phyloP scores from a whole-genome alignment of 2,797 vertebrate species.

The Muscicapa comitata region DNA sequence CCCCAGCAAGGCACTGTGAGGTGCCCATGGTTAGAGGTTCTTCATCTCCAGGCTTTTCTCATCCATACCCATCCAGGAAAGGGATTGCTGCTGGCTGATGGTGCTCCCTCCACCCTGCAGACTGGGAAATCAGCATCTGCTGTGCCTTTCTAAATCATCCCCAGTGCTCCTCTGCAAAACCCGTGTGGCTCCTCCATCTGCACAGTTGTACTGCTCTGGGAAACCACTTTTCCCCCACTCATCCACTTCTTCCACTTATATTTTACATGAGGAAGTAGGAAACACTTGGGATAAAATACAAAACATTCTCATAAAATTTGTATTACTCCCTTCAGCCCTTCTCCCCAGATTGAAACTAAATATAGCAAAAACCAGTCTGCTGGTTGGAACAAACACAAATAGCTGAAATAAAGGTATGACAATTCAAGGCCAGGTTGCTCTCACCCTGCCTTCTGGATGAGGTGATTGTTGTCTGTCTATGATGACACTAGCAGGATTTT shows the following conservation, averaged over 20 bases:
- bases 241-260: neutral
- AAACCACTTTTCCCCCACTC: neutral
- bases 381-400: neutral
- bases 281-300: neutral
- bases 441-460: neutral
- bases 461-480: neutral
- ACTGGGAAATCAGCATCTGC: neutral
- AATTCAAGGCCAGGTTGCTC: neutral
- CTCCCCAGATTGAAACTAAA: neutral
- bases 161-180: neutral
- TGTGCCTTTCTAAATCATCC: neutral
- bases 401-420: neutral
- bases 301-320: neutral
- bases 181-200: neutral
- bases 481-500: slow-evolving; percentile 2
- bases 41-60: neutral
- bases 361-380: neutral
- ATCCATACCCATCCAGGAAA: neutral
- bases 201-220: neutral
- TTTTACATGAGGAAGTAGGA: neutral
- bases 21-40: fast-evolving
- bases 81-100: neutral
- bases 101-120: neutral
- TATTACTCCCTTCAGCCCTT: neutral
- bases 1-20: neutral